phyloP scores from a whole-genome alignment of 1,140 invertebrate genomes.

The Temnothorax longispinosus region DNA sequence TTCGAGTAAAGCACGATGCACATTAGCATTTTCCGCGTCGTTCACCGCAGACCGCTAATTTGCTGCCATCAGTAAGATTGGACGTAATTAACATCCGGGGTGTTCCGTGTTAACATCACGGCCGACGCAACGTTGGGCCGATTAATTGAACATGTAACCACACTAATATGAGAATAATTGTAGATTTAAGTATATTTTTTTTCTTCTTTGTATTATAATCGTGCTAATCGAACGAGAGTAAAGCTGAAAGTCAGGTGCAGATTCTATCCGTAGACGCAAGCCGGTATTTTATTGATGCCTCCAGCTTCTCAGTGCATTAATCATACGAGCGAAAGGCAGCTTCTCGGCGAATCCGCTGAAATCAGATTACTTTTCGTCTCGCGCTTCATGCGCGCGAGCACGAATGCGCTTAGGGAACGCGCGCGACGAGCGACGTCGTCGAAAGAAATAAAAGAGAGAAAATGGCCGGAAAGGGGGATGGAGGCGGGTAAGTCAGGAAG shows the following conservation, averaged over 20 bases:
- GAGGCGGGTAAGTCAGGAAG: neutral
- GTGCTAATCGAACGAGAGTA: neutral
- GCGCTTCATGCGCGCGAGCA: slow-evolving; percentile 7
- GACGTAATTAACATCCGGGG: neutral
- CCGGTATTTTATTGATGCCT: slow-evolving; percentile 16
- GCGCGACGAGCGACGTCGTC: neutral
- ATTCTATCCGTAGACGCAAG: neutral
- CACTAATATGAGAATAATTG: neutral
- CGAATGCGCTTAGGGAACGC: slow-evolving; percentile 2
- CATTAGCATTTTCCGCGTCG: neutral
- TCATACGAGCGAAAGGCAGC: slow-evolving; percentile 10
- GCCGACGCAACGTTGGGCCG: neutral
- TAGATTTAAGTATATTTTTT: neutral
- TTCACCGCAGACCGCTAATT: neutral
- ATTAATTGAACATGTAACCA: neutral
- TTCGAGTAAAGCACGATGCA: neutral
- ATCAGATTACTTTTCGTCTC: slow-evolving; percentile 42
- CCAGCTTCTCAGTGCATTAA: slow-evolving; percentile 10
- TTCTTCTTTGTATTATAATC: neutral
- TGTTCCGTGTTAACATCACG: neutral
- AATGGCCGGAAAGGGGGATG: neutral
- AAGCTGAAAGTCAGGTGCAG: neutral
- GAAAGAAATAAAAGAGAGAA: slow-evolving; percentile 34
- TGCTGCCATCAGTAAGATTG: neutral
- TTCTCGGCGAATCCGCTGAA: slow-evolving; percentile 13